phyloP scores from a whole-genome alignment of 92 coral and sea anemone genomes.

The Phenganax subtilis region DNA sequence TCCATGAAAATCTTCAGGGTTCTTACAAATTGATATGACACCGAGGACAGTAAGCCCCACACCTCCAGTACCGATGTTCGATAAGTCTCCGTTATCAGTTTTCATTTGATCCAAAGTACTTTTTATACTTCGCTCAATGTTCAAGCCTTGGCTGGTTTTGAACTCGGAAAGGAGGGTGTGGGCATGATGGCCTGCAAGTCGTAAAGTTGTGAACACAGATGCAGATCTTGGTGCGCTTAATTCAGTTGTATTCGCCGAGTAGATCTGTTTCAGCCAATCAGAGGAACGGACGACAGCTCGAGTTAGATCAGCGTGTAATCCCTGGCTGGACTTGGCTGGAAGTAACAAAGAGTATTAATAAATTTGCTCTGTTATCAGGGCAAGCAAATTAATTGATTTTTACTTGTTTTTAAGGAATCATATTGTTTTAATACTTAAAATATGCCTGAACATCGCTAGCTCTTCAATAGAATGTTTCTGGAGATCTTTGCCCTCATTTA shows the following conservation, averaged over 20 bases:
- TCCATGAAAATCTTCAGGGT: slow-evolving; percentile 54
- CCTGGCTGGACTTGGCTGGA: not conserved
- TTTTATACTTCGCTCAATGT: slow-evolving; percentile 3
- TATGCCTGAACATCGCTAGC: no score
- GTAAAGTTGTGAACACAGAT: slow-evolving; percentile 8
- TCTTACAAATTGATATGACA: slow-evolving; percentile 56
- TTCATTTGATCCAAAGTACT: not conserved
- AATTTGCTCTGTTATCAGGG: no score
- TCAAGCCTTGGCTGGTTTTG: not conserved
- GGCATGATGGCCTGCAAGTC: slow-evolving; percentile 22
- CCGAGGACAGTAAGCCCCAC: slow-evolving; percentile 37
- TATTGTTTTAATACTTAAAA: no score
- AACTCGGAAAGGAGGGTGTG: not conserved
- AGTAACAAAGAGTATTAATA: not conserved
- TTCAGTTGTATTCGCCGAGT: slow-evolving; percentile 28
- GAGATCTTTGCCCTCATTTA: no score
- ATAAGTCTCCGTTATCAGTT: not conserved
- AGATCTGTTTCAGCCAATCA: slow-evolving; percentile 60
- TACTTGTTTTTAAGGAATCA: no score
- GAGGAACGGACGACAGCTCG: slow-evolving; percentile 72
- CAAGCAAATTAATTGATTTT: no score
- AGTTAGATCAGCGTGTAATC: slow-evolving; percentile 57
- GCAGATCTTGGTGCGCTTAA: not conserved
- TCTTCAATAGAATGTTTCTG: no score
- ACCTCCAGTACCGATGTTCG: not conserved